phyloP scores from a whole-genome alignment of 2,888 invertebrate species.

The Drosophila lutescens region DNA sequence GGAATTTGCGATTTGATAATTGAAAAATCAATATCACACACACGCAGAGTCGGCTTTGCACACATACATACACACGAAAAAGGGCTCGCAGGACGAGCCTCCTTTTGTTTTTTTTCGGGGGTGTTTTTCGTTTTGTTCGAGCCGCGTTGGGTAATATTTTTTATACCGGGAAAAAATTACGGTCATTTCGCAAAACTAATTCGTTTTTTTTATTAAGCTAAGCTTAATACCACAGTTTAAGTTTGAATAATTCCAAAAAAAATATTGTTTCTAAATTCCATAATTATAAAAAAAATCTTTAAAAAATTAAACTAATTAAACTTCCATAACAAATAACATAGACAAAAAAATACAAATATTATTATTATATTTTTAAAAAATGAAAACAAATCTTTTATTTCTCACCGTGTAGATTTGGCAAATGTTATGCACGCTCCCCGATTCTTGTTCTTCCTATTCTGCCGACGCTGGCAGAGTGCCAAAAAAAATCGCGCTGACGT shows the following conservation, averaged over 20 bases:
- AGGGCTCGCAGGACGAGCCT: constrained; percentile 70
- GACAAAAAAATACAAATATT: not conserved
- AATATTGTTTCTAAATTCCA: too few species aligned
- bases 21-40: constrained; percentile 46
- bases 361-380: not conserved
- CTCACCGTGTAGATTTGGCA: constrained; percentile 12
- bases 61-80: constrained; percentile 8
- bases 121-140: not conserved
- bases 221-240: too few species aligned
- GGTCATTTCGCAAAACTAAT: not conserved
- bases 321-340: not conserved
- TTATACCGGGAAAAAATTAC: constrained; percentile 1
- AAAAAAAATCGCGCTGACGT: constrained; percentile 27
- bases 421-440: constrained; percentile 28
- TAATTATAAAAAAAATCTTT: not conserved
- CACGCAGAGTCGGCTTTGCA: not conserved
- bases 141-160: constrained; percentile 26
- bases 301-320: not conserved
- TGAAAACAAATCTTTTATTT: not conserved
- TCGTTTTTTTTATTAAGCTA: too few species aligned
- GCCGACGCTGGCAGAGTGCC: constrained; percentile 20
- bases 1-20: constrained; percentile 7
- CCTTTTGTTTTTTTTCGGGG: constrained; percentile 54
- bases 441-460: constrained; percentile 13
- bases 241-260: too few species aligned